Conservation (phyloP, 2,888 invertebrate genomes). For the Synanthedon formicaeformis region DNA sequence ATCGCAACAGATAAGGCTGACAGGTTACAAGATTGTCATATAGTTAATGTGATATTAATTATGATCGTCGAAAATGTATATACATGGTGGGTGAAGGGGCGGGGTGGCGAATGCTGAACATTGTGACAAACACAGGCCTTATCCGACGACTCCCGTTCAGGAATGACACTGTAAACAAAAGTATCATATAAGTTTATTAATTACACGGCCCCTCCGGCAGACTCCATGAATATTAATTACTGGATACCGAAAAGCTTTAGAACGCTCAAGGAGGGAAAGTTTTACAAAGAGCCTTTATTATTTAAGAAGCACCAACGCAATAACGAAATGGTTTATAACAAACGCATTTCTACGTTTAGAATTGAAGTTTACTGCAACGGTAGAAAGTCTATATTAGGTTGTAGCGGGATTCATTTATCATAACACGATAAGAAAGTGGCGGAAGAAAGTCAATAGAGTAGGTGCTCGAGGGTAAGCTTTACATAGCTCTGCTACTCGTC, state of each 20-base stretch:
- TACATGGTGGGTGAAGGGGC: not conserved
- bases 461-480: conserved; percentile 61
- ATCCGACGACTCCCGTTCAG: conserved; percentile 31
- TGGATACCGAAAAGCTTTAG: conserved; percentile 68
- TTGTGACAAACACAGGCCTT: not conserved
- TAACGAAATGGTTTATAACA: conserved; percentile 61
- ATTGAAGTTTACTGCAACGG: conserved; percentile 18
- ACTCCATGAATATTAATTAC: conserved; percentile 70
- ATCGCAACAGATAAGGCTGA: too few relatives aligned
- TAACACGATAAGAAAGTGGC: conserved; percentile 66
- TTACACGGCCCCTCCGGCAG: conserved; percentile 66
- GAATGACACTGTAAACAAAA: conserved; percentile 69
- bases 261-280: conserved; percentile 70
- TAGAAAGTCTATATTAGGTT: conserved; percentile 25
- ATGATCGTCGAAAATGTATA: not conserved
- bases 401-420: conserved; percentile 42
- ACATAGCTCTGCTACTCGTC: conserved; percentile 33
- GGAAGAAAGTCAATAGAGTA: conserved; percentile 69
- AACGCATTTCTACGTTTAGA: conserved; percentile 17
- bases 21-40: too few relatives aligned
- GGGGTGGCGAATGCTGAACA: not conserved
- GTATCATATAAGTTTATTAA: conserved; percentile 72
- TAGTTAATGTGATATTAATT: too few relatives aligned
- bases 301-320: conserved; percentile 65
- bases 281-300: conserved; percentile 71